Conservation (phyloP, 2,888 invertebrate genomes). For the Eilema depressum region DNA sequence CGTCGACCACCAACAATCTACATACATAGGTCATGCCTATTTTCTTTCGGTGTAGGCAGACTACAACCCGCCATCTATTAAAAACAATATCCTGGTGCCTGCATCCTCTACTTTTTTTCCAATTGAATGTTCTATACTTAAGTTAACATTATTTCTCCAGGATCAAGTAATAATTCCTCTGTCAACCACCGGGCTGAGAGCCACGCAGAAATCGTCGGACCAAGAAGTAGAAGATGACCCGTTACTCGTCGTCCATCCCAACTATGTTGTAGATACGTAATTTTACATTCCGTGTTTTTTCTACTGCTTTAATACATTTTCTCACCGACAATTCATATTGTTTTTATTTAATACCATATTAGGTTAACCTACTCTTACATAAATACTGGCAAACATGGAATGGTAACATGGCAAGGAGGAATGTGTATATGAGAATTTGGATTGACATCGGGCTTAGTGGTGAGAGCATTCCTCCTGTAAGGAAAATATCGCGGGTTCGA, state of each 20-base stretch:
- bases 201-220: constrained; percentile 81
- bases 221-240: constrained; percentile 92
- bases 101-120: too few species aligned
- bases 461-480: too few species aligned
- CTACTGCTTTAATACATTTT: constrained; percentile 35
- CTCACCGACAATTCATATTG: neutral
- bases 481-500: too few species aligned
- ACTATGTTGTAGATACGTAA: constrained; percentile 93
- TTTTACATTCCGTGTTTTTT: constrained; percentile 35
- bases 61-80: too few species aligned
- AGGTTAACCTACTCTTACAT: neutral
- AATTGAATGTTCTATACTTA: neutral
- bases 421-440: too few species aligned
- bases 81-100: too few species aligned
- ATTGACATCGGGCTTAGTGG: too few species aligned
- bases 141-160: constrained; percentile 72
- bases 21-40: too few species aligned
- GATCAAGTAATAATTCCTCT: constrained; percentile 95
- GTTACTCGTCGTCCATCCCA: constrained; percentile 97
- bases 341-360: constrained; percentile 12
- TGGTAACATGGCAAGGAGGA: too few species aligned
- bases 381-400: too few species aligned
- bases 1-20: too few species aligned
- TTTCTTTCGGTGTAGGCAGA: too few species aligned
- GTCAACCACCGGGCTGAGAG: constrained; percentile 85